These are phyloP conservation scores for Gavialis gangeticus DNA, from an alignment of 2,113 vertebrate species.

Conservation along the genomic window DNA sequence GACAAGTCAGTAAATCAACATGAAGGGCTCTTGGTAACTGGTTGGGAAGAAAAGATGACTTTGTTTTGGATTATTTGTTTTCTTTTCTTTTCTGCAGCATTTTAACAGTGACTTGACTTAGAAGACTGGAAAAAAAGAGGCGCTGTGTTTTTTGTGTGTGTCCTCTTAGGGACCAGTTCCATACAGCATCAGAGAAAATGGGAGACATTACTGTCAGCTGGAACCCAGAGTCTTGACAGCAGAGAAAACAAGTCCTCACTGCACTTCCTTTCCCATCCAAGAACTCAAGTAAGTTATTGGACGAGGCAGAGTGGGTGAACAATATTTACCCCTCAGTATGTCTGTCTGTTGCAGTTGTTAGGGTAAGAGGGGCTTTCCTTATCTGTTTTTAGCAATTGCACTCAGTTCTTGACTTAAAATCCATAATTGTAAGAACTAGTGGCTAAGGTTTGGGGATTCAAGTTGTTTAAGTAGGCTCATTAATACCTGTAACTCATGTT, in stretches of 20 bases:
- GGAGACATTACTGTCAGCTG: accelerated
- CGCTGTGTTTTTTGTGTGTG: neutral
- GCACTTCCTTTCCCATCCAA: accelerated
- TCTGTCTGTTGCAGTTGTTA: neutral
- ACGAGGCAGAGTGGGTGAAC: neutral
- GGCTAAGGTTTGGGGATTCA: accelerated
- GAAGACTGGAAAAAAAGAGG: neutral
- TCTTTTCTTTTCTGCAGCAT: neutral
- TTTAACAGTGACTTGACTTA: neutral
- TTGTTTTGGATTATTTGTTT: neutral
- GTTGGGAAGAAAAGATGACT: neutral
- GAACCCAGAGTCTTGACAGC: neutral
- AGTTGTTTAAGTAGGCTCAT: accelerated
- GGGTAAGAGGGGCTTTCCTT: no score
- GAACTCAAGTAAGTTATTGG: neutral
- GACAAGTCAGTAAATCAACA: neutral
- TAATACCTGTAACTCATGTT: accelerated
- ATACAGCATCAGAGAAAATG: accelerated
- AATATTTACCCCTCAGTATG: neutral
- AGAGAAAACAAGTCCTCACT: neutral
- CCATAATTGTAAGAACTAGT: accelerated
- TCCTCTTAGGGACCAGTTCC: neutral
- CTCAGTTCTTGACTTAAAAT: accelerated
- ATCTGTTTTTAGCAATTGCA: accelerated
- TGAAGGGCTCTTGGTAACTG: neutral